Evolutionary conservation across 2,797 vertebrate species (phyloP).

Genomic region (Tragelaphus oryx): DNA sequence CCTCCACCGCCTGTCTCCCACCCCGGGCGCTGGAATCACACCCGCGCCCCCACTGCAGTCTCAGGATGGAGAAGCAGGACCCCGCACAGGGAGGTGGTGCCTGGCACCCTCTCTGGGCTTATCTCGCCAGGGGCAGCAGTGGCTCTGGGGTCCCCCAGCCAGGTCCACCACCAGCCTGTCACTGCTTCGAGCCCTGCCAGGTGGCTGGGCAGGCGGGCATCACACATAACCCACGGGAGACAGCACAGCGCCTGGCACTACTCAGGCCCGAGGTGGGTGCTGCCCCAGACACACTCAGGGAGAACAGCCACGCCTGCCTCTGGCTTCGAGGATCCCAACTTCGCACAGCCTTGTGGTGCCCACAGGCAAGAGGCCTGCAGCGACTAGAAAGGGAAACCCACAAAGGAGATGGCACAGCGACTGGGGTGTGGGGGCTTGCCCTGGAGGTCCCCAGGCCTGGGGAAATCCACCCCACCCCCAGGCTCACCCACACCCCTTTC

Average conservation of each 20-base stretch:
- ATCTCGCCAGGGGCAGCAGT: rapidly evolving
- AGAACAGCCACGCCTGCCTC: not conserved
- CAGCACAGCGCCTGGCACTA: rapidly evolving
- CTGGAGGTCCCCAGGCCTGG: not conserved
- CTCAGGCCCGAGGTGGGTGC: not conserved
- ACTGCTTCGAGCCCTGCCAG: not conserved
- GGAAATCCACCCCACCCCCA: not conserved
- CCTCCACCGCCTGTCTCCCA: not conserved
- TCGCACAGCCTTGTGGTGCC: rapidly evolving
- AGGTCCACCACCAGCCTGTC: not conserved
- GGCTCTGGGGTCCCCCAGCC: not conserved
- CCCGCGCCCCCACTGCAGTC: rapidly evolving
- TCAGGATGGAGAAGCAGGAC: not conserved
- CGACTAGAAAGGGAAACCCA: not conserved
- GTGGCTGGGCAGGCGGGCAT: not conserved
- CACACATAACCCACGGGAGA: not conserved
- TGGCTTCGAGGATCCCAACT: not conserved
- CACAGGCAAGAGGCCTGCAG: not conserved
- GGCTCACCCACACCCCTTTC: not conserved
- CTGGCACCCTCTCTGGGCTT: no score
- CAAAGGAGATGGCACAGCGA: not conserved
- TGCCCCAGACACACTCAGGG: rapidly evolving
- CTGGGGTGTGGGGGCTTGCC: not conserved
- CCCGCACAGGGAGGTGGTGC: not conserved
- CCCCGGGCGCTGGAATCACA: no score